Percentiles rank a stretch among this genome's conserved stretches.
These are phyloP conservation scores for Scolopax bukidnonensis DNA, from an alignment of 2,797 vertebrate species.

Conservation along the genomic window DNA sequence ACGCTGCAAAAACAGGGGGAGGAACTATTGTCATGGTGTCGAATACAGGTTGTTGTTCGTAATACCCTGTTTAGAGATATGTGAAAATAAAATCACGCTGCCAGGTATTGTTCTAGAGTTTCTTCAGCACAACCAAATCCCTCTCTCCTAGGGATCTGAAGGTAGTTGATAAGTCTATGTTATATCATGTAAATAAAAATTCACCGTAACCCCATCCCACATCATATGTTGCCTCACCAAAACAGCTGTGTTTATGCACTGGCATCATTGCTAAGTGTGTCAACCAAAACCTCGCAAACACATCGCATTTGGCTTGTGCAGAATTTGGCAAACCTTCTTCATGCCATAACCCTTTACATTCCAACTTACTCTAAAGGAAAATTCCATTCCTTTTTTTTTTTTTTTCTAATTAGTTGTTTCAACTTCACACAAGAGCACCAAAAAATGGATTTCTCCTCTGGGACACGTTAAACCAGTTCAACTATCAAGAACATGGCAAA, in stretches of 20 bases:
- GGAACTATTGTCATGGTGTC: constrained; percentile 55
- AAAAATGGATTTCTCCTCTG: not conserved
- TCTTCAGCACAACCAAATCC: not conserved
- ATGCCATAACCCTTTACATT: not conserved
- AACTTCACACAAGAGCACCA: not conserved
- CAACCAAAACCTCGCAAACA: not conserved
- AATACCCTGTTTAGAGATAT: constrained; percentile 32
- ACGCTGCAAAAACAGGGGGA: constrained; percentile 39
- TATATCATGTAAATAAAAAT: not conserved
- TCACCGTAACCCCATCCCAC: not conserved
- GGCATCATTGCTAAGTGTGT: not conserved
- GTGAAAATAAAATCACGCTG: not conserved
- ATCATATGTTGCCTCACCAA: not conserved
- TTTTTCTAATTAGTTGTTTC: not conserved
- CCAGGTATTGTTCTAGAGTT: constrained; percentile 43
- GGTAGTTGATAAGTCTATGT: not conserved
- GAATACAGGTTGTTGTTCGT: constrained; percentile 63
- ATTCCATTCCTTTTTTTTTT: not conserved
- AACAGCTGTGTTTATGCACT: constrained; percentile 60
- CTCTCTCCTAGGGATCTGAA: not conserved
- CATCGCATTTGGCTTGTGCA: not conserved
- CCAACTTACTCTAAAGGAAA: not conserved
- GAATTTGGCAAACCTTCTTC: not conserved
- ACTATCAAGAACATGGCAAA: not conserved
- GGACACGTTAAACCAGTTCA: not conserved